Percentiles rank a stretch among this genome's conserved stretches.
These are phyloP conservation scores for Psittacara wagleri DNA, from an alignment of 2,113 vertebrate species.

Conservation along the genomic window DNA sequence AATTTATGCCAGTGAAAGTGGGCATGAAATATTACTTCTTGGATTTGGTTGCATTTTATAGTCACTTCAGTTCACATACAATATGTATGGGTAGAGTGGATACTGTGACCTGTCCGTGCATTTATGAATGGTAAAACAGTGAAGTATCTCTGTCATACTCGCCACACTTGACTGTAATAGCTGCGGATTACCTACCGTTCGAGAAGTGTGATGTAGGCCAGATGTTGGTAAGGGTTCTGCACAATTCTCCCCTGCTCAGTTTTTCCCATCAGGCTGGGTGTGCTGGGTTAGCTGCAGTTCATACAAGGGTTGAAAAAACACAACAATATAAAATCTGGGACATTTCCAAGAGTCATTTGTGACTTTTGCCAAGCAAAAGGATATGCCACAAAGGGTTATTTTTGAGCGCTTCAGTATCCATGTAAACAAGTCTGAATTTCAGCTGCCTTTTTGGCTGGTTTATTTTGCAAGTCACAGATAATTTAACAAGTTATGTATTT, in stretches of 20 bases:
- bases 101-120: background rate
- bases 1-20: background rate
- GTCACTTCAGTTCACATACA: background rate
- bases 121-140: background rate
- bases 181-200: background rate
- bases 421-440: background rate
- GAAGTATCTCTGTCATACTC: background rate
- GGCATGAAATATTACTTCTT: background rate
- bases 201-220: background rate
- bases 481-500: background rate
- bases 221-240: background rate
- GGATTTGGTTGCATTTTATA: background rate
- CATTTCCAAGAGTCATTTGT: background rate
- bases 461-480: slow-evolving; percentile 22
- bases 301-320: background rate
- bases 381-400: background rate
- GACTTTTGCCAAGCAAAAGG: background rate
- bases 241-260: background rate
- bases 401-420: background rate
- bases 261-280: background rate
- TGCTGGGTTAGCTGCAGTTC: background rate
- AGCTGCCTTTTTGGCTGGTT: background rate
- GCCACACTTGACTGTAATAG: fast-evolving
- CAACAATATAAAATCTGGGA: background rate
- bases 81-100: background rate